phyloP scores from a whole-genome alignment of 1,140 invertebrate species.

The Penaeus japonicus region DNA sequence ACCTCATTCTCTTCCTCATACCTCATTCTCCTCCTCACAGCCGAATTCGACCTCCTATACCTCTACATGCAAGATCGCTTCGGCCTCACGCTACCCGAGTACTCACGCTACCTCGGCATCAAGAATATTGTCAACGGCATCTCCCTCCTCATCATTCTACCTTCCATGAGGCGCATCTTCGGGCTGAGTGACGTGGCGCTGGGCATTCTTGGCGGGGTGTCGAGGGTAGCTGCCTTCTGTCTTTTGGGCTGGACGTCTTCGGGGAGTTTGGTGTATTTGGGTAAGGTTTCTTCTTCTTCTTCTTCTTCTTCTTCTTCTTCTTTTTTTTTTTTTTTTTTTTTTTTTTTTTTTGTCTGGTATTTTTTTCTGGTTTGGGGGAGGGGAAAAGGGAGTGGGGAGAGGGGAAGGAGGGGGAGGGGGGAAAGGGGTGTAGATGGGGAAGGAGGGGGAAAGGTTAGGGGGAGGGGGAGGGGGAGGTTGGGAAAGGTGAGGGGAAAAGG shows the following conservation, averaged over 20 bases:
- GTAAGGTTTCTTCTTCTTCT: too few relatives aligned
- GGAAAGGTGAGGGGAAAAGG: too few relatives aligned
- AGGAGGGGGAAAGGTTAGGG: too few relatives aligned
- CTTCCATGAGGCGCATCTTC: background rate
- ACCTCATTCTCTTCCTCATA: background rate
- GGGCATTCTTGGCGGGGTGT: slow-evolving; percentile 20
- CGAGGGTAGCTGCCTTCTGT: background rate
- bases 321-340: too few relatives aligned
- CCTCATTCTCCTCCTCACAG: background rate
- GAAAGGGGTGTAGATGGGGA: too few relatives aligned
- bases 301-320: too few relatives aligned
- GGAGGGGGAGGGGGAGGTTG: too few relatives aligned
- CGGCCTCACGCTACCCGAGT: slow-evolving; percentile 3
- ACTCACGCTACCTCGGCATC: slow-evolving; percentile 23
- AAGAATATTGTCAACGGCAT: slow-evolving; percentile 35
- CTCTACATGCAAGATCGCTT: slow-evolving; percentile 32
- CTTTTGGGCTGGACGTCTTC: background rate
- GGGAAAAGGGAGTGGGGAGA: too few relatives aligned
- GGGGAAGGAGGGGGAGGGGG: too few relatives aligned
- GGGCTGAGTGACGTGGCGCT: background rate
- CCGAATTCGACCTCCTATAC: slow-evolving; percentile 45
- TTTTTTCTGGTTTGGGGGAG: too few relatives aligned
- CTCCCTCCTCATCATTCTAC: slow-evolving; percentile 19
- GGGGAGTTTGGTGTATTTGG: background rate
- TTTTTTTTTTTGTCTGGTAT: background rate